phyloP scores from a whole-genome alignment of 1,140 invertebrate species.

The Solenopsis invicta region DNA sequence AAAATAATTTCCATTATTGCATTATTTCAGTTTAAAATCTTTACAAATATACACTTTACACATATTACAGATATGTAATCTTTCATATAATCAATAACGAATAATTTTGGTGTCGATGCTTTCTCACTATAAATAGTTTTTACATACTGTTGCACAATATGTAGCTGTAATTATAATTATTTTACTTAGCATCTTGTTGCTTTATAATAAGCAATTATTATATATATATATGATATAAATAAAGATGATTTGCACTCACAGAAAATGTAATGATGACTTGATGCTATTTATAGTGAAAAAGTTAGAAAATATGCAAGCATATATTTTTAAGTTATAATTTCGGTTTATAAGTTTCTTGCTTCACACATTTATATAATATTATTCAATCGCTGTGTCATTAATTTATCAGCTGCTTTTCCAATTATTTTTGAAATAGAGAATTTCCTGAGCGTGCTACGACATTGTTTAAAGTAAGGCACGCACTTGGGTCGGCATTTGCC shows the following conservation, averaged over 20 bases:
- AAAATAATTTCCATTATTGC: slow-evolving; percentile 32
- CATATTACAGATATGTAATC: slow-evolving; percentile 26
- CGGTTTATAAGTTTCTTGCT: neutral
- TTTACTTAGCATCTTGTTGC: slow-evolving; percentile 5
- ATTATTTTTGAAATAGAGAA: slow-evolving; percentile 15
- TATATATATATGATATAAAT: slow-evolving; percentile 4
- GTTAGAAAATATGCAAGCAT: neutral
- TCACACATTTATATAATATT: neutral
- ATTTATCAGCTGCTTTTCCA: neutral
- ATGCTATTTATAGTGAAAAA: slow-evolving; percentile 54
- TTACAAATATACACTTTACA: slow-evolving; percentile 50
- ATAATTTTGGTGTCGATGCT: slow-evolving; percentile 20
- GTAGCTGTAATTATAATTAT: slow-evolving; percentile 2
- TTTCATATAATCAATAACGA: slow-evolving; percentile 33
- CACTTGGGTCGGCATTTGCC: slow-evolving; percentile 88
- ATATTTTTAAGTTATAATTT: slow-evolving; percentile 37
- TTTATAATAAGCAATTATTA: neutral
- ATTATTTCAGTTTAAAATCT: slow-evolving; percentile 14
- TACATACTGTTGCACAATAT: too few species aligned
- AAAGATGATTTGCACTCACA: neutral
- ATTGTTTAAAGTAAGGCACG: slow-evolving; percentile 74
- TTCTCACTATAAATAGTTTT: slow-evolving; percentile 38
- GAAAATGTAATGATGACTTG: slow-evolving; percentile 1
- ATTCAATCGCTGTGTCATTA: neutral
- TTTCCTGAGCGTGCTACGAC: slow-evolving; percentile 29